Evolutionary conservation across 2,888 invertebrate genomes (phyloP), one percentile per base, ranked within the genome.

Genomic region (Tuberolachnus salignus): DNA sequence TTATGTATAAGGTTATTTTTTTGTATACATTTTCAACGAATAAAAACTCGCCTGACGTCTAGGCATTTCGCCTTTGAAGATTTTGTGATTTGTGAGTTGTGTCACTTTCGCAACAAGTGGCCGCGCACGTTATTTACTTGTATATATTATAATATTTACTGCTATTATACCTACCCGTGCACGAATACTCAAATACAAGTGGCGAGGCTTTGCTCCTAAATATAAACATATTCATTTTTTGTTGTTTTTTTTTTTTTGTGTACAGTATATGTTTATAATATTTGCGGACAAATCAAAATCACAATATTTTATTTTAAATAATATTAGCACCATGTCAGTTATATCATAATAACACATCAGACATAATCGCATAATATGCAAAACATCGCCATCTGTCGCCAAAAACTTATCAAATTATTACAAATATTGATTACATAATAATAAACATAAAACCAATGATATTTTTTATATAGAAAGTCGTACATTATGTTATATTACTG

Each of bases 321-420:
- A 55, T 70, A 42, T 14, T 21, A 14, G 16, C 44, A 53, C 53
- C 42, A 64, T 63, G 73, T 64, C 44, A 64, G 10, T 53, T 67
- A 51, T 42, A 61, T 46, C 10, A 71, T 49, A 14, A 49, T 63
- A 61, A 44, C 16, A n/a, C 51, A 34, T 69, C 16, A 64, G 63
- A 21, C 21, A 23, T 53, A n/a, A n/a, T n/a, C n/a, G n/a, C n/a
- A 64, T 74, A 34, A 34, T 34, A 34, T 34, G 73, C 53, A 74
- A 64, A 74, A 74, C 53, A 64, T 64, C 51, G 42, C 42, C n/a
- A n/a, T n/a, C n/a, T n/a, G n/a, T n/a, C 23, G 63, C 23, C 63
- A 63, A 73, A 73, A 73, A 51, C 19, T 51, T 51, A 34, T 72
- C 13, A n/a, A 9, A 74, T 74, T 63, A 74, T 74, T 74, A 64